These are phyloP conservation scores for Rhinogobius similis DNA, from an alignment of 2,113 vertebrate species.

Conservation along the genomic window DNA sequence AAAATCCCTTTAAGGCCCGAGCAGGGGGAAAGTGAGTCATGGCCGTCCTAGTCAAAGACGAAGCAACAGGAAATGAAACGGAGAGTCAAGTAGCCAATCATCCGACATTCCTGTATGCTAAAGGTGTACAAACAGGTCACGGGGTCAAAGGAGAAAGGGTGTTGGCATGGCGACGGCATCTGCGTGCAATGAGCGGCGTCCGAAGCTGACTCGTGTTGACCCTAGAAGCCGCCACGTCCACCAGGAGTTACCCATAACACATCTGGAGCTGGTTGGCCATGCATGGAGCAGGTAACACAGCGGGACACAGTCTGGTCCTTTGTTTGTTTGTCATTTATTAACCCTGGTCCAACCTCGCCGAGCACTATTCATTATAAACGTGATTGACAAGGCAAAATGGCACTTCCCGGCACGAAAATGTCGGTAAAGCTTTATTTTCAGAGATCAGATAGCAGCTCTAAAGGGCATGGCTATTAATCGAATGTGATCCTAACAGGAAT, in stretches of 20 bases:
- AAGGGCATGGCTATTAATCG: slow-evolving; percentile 5
- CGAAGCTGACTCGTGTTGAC: slow-evolving; percentile 60
- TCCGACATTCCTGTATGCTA: slow-evolving; percentile 60
- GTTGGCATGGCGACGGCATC: slow-evolving; percentile 69
- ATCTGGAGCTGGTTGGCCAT: slow-evolving; percentile 77
- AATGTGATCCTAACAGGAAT: slow-evolving; percentile 4
- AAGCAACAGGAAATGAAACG: slow-evolving; percentile 75
- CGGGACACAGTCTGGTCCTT: slow-evolving; percentile 61
- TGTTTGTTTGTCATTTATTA: slow-evolving; percentile 81
- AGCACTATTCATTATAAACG: slow-evolving; percentile 60
- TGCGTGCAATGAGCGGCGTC: slow-evolving; percentile 74
- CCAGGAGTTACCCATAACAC: slow-evolving; percentile 72
- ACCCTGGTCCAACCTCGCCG: slow-evolving; percentile 57
- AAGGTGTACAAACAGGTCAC: slow-evolving; percentile 62
- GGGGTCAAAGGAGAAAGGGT: slow-evolving; percentile 67
- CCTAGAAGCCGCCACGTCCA: slow-evolving; percentile 60
- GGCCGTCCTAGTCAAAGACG: slow-evolving; percentile 50
- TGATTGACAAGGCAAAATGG: slow-evolving; percentile 73
- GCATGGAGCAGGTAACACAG: slow-evolving; percentile 61
- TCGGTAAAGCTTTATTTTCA: slow-evolving; percentile 15
- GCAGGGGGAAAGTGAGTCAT: slow-evolving; percentile 32
- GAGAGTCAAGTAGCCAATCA: slow-evolving; percentile 72
- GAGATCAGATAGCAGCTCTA: not conserved
- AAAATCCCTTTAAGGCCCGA: slow-evolving; percentile 53
- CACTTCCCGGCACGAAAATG: slow-evolving; percentile 8